Evolutionary conservation across 1,140 invertebrate species (phyloP), one percentile per base, ranked within the genome.

Genomic region (Penaeus japonicus): DNA sequence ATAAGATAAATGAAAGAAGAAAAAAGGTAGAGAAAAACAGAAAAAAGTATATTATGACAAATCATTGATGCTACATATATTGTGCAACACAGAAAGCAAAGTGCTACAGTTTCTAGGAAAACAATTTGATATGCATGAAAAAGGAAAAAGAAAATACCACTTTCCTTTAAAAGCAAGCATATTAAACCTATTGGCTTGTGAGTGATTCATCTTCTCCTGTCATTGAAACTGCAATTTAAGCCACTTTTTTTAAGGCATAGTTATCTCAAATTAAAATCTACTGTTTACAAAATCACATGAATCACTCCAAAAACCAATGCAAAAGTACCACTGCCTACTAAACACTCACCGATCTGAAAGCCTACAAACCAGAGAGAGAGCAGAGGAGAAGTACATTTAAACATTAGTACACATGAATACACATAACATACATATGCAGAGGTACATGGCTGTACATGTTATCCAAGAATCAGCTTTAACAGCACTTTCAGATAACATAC

Each of bases 301-400:
- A 47, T 47, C 47, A 47, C 47, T 47, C 47, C 47, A 47, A 15
- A 47, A 47, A 47, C 47, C 47, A 47, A 47, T 47, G 47, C 70
- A 70, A 87, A 22, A 81, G 22, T 32, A 81, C n/a, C 55, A 78
- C 39, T 57, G 80, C 87, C 80, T 77, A 84, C 82, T 78, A 89
- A 91, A 92, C 91, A 93, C 93, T 93, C 93, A 93, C 93, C 93
- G 92, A 93, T 93, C 92, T 92, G 92, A 93, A 93, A 92, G 93
- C 92, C 93, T 93, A 91, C 86, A 91, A 91, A 91, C 89, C 82
- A 81, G 83, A 84, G 82, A 89, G 81, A 84, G 77, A 85, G 81
- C 77, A 73, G 89, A 90, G 89, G 87, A 89, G 70, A 53, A 90
- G 90, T 83, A 89, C 83, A 87, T 83, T 78, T 77, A 84, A 84